Conservation (phyloP, 2,113 vertebrate species). For the Anoura caudifer region DNA sequence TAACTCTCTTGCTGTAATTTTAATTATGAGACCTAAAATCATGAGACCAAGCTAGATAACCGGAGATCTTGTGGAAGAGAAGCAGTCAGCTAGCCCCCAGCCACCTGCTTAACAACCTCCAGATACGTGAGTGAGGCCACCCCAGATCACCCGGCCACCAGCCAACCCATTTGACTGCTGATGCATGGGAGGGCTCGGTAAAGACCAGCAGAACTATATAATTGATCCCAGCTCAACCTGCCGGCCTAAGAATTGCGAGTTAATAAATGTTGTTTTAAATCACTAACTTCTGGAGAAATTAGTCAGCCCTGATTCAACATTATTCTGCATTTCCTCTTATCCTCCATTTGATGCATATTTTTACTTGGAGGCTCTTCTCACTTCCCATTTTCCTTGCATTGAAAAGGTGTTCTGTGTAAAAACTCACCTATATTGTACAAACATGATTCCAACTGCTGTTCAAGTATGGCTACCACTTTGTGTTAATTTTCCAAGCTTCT, state of each 20-base stretch:
- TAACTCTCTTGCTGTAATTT: background rate
- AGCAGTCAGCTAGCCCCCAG: background rate
- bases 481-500: background rate
- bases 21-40: background rate
- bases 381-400: background rate
- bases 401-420: background rate
- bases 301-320: background rate
- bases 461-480: background rate
- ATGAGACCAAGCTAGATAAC: background rate
- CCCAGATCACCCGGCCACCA: background rate
- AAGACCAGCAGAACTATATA: background rate
- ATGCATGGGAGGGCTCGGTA: background rate
- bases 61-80: background rate
- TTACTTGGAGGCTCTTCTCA: background rate
- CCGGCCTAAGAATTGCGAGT: background rate
- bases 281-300: background rate
- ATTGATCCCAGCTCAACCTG: background rate
- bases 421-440: background rate
- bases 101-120: background rate
- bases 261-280: background rate
- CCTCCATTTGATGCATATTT: background rate
- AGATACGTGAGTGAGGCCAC: background rate
- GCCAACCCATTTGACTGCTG: background rate
- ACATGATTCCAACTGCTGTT: background rate
- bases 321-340: background rate